Evolutionary conservation across 2,888 invertebrate genomes (phyloP), one percentile per base, ranked within the genome.

Genomic region (Dichetophora obliterata): DNA sequence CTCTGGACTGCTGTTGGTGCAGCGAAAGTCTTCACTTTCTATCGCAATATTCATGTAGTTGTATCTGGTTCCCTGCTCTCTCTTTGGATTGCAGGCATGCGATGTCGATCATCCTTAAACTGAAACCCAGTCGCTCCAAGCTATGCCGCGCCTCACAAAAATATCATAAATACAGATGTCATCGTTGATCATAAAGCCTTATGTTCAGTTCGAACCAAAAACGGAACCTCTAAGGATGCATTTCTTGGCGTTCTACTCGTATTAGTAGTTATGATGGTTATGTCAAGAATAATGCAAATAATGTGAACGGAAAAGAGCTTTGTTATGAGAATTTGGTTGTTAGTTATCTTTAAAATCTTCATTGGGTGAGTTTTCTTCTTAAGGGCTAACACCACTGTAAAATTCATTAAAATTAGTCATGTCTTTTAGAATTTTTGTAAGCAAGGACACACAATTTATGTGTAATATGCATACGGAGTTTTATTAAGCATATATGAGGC

Each of bases 21-120:
- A 75, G 66, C 65, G 74, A 77, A 77, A 77, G 77, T 77, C 74
- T 43, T 61, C 77, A 77, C 77, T 77, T 72, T 77, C 76, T 71
- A 59, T 63, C 9, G 65, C 19, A 48, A 22, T 68, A n/a, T 22
- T 50, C 27, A 14, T n/a, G 11, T 43, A 1, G 31, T 65, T 65
- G 65, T n/a, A 5, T 16, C 37, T 14, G 5, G 43, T 5, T 16
- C 34, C 59, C 48, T 22, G 43, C 31, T 14, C 19, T 61, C 27
- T 31, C 11, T 43, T 70, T 3, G 34, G 27, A 16, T 59, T 14
- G 3, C 24, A 27, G 19, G n/a, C 14, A 22, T 59, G 24, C 24
- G 24, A 9, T 27, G 72, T 57, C 27, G 19, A 54, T 54, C 43
- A 59, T 24, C 27, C 6, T 19, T 68, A 16, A n/a, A 24, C 69